phyloP scores from a whole-genome alignment of 2,113 vertebrate species.

The Hippocampus barbouri region DNA sequence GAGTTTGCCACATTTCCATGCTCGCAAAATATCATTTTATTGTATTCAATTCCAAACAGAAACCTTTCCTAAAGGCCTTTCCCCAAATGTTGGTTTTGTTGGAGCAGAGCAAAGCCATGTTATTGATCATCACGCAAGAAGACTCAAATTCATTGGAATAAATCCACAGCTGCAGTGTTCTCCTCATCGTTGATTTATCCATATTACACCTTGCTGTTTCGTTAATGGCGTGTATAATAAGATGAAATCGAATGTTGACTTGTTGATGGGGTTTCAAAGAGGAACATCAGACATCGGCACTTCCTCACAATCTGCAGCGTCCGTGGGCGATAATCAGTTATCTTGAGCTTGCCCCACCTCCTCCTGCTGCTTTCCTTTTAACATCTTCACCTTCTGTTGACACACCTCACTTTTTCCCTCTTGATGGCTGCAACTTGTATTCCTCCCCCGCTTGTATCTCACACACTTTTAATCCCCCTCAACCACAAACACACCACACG shows the following conservation, averaged over 20 bases:
- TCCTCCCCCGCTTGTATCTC: neutral
- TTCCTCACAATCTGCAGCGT: too few species aligned
- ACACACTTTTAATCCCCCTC: neutral
- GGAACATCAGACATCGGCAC: neutral
- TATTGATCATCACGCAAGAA: neutral
- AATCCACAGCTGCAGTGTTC: neutral
- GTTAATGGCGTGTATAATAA: too few species aligned
- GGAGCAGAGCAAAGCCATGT: neutral
- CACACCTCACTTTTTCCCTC: neutral
- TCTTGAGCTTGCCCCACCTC: neutral
- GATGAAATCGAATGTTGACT: neutral
- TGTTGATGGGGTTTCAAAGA: neutral
- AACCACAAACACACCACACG: conserved; percentile 61
- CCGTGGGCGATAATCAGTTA: neutral
- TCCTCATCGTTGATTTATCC: too few species aligned
- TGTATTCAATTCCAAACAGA: too few species aligned
- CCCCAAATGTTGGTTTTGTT: neutral
- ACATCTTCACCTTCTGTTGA: neutral
- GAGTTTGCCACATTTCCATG: too few species aligned
- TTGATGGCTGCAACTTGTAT: neutral
- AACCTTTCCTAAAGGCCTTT: neutral
- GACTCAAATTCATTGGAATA: neutral
- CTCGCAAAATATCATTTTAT: too few species aligned
- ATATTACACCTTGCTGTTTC: too few species aligned
- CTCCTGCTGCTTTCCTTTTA: neutral